A percentile compares a stretch with the other conserved stretches of the same genome.
Conservation (phyloP, 2,113 vertebrate species). For the Gymnarchus niloticus region DNA sequence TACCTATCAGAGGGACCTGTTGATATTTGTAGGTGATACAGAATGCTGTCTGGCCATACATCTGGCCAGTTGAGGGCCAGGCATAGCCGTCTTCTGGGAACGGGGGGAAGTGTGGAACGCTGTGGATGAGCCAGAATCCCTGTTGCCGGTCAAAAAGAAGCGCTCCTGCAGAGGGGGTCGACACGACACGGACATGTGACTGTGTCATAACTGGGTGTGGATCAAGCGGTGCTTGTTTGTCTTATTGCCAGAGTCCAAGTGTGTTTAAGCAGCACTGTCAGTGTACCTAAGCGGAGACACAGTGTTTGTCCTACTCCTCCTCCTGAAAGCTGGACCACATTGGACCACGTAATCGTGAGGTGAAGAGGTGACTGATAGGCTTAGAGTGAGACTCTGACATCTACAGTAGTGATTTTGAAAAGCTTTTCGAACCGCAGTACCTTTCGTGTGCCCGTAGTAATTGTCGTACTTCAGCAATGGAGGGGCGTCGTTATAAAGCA, state of each 20-base stretch:
- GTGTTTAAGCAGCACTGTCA: conserved; percentile 27
- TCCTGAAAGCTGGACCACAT: conserved; percentile 20
- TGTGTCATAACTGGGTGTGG: neutral
- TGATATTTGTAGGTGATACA: conserved; percentile 75
- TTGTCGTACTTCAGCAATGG: conserved; percentile 49
- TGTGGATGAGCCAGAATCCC: conserved; percentile 87
- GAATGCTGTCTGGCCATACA: conserved; percentile 71
- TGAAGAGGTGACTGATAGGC: neutral
- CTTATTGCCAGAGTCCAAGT: neutral
- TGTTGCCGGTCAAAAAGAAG: conserved; percentile 74
- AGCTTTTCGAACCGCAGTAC: conserved; percentile 48
- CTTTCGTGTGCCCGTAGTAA: conserved; percentile 81
- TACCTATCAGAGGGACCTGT: conserved; percentile 75
- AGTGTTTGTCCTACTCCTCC: conserved; percentile 46
- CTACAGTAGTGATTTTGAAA: neutral
- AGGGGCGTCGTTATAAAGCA: conserved; percentile 84
- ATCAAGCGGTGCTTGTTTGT: neutral
- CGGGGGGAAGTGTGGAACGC: conserved; percentile 80
- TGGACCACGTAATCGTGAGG: conserved; percentile 5
- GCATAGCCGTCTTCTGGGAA: conserved; percentile 69
- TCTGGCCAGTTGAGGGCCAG: conserved; percentile 72
- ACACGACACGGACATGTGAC: neutral
- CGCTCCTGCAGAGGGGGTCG: conserved; percentile 57
- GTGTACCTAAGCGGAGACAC: conserved; percentile 42
- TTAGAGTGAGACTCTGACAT: neutral